phyloP scores from a whole-genome alignment of 2,888 invertebrate genomes.

The Latrodectus hesperus region DNA sequence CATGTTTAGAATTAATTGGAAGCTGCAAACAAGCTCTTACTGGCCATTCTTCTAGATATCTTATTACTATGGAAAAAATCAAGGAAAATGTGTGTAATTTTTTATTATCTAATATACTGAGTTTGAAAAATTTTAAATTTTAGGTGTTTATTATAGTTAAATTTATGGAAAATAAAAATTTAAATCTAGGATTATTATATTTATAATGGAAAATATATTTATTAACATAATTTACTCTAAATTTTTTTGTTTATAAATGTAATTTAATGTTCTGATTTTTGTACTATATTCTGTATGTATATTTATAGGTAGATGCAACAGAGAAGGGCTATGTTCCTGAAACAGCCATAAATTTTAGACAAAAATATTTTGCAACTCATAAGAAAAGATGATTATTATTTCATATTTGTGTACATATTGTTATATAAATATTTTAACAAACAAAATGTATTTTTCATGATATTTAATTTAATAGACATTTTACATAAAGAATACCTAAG shows the following conservation, averaged over 20 bases:
- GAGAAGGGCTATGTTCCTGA: slow-evolving; percentile 59
- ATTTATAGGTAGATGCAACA: slow-evolving; percentile 38
- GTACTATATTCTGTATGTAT: not conserved
- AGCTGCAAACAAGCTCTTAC: slow-evolving; percentile 94
- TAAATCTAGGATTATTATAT: no score
- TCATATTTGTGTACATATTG: not conserved
- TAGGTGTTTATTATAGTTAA: no score
- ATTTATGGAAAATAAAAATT: no score
- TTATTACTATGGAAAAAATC: slow-evolving; percentile 90
- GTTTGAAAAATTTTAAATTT: no score
- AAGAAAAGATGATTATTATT: slow-evolving; percentile 16
- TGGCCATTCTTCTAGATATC: slow-evolving; percentile 84
- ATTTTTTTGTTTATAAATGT: not conserved
- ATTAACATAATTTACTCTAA: not conserved
- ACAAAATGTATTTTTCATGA: slow-evolving; percentile 4
- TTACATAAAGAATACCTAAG: no score
- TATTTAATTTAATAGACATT: no score
- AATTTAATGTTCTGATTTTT: not conserved
- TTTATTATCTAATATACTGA: not conserved
- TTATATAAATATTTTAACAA: slow-evolving; percentile 25
- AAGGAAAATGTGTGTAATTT: slow-evolving; percentile 75
- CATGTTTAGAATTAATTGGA: slow-evolving; percentile 83
- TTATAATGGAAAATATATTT: not conserved
- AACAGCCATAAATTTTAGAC: slow-evolving; percentile 33
- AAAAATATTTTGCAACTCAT: slow-evolving; percentile 56